Evolutionary conservation across 2,888 invertebrate species (phyloP), one percentile per base, ranked within the genome.

Genomic region (Ptychoptera contaminata): DNA sequence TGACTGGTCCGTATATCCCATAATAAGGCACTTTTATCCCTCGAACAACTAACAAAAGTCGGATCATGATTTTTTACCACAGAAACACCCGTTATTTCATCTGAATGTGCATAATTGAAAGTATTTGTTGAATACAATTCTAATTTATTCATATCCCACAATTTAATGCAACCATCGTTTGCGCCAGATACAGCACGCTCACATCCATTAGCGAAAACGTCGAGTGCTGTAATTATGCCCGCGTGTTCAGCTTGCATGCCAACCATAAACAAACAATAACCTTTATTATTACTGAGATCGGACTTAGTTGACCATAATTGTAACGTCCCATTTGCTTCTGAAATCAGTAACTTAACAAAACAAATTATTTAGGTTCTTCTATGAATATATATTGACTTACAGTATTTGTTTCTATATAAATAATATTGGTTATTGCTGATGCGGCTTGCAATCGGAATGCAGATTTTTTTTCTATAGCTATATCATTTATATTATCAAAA

Each of bases 261-360:
- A 41, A 65, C 52, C 42, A 58, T 48, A 48, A 59, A 63, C 16
- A 62, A 50, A 32, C 58, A 59, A 44, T 60, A 63, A 31, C 53
- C 48, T 10, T 51, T 43, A 3, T 54, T 37, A 46, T 48, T 51
- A 10, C 62, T 56, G 23, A 58, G 55, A 31, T 55, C 54, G 0
- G 65, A 57, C 44, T 56, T 55, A 1, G 62, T 65, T 2, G 65
- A 63, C 63, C 63, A 65, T 5, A 58, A 53, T 47, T 65, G 61
- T 2, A 65, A 46, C 8, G 55, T 51, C 1, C 60, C 57, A 45
- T 58, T 56, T 10, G 58, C 57, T 23, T 59, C 46, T 1, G 60
- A 57, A 40, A 59, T 47, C 36, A 64, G 49, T 30, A 63, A 49
- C 58, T 58, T 40, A 16, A 42, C 34, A 42, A 16, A n/a, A 16